Conservation (phyloP, 2,888 invertebrate species). For the Caenorhabditis drosophilae region DNA sequence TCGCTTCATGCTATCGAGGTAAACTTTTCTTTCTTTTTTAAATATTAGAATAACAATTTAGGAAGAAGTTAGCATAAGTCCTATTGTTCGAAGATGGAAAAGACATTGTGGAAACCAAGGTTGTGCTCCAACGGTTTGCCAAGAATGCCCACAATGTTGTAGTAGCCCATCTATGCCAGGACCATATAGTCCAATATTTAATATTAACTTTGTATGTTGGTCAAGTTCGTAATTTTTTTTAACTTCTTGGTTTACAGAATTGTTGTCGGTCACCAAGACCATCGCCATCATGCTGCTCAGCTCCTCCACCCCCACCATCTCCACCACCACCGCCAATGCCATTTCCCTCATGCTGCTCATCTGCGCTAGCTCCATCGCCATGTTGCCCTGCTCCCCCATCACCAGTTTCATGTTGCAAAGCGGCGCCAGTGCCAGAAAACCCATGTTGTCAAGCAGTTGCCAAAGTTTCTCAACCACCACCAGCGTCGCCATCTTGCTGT, state of each 20-base stretch:
- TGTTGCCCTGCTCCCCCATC: conserved; percentile 29
- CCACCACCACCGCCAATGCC: conserved; percentile 20
- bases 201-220: conserved; percentile 24
- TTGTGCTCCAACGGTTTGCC: conserved; percentile 30
- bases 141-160: conserved; percentile 40
- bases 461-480: conserved; percentile 21
- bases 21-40: no score
- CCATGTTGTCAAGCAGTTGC: conserved; percentile 46
- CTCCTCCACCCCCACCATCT: conserved; percentile 19
- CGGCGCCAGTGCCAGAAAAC: conserved; percentile 48
- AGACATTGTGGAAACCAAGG: conserved; percentile 31
- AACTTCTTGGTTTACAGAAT: conserved; percentile 12
- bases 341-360: conserved; percentile 5
- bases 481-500: conserved; percentile 32
- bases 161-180: background rate
- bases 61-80: no score
- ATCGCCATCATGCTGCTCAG: conserved; percentile 37
- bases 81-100: conserved; percentile 27
- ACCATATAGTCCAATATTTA: conserved; percentile 21
- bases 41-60: no score
- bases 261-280: conserved; percentile 46
- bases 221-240: background rate
- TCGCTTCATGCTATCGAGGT: no score
- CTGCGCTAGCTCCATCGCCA: conserved; percentile 18
- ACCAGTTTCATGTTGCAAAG: conserved; percentile 42